phyloP scores from a whole-genome alignment of 2,797 vertebrate genomes.

The Sebastes hopkinsi region DNA sequence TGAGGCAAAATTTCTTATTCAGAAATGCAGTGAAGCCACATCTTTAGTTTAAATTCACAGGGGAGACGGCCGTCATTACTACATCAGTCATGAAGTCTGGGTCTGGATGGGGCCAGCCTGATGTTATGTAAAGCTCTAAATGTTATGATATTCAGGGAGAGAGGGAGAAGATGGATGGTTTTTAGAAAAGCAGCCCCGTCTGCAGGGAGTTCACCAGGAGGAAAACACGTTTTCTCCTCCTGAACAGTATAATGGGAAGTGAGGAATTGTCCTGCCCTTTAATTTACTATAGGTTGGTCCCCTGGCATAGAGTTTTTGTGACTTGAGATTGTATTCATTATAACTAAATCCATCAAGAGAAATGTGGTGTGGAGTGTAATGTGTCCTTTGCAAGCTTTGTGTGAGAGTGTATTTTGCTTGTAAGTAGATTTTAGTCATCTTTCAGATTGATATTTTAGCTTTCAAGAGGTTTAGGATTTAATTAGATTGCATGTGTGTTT shows the following conservation, averaged over 20 bases:
- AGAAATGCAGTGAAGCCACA: neutral
- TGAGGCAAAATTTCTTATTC: neutral
- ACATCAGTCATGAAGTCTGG: slow-evolving; percentile 34
- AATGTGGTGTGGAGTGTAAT: neutral
- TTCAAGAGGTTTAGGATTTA: neutral
- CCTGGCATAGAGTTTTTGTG: slow-evolving; percentile 26
- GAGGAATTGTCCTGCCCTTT: slow-evolving; percentile 62
- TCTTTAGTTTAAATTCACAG: neutral
- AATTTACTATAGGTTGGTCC: slow-evolving; percentile 59
- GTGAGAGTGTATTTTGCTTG: neutral
- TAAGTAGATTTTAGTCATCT: neutral
- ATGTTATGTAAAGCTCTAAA: slow-evolving; percentile 56
- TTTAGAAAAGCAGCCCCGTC: slow-evolving; percentile 31
- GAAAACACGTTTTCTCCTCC: slow-evolving; percentile 27
- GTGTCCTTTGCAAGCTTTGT: neutral
- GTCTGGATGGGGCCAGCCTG: slow-evolving; percentile 26
- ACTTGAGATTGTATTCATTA: slow-evolving; percentile 18
- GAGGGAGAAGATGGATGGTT: slow-evolving; percentile 57
- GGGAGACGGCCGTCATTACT: slow-evolving; percentile 1
- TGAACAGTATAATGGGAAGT: slow-evolving; percentile 52
- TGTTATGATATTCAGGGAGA: slow-evolving; percentile 55
- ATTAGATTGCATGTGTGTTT: neutral
- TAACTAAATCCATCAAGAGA: neutral
- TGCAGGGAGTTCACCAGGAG: slow-evolving; percentile 56
- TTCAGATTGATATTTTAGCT: neutral